Evolutionary conservation across 2,797 vertebrate species (phyloP).

Genomic region (Malurus leucopterus): DNA sequence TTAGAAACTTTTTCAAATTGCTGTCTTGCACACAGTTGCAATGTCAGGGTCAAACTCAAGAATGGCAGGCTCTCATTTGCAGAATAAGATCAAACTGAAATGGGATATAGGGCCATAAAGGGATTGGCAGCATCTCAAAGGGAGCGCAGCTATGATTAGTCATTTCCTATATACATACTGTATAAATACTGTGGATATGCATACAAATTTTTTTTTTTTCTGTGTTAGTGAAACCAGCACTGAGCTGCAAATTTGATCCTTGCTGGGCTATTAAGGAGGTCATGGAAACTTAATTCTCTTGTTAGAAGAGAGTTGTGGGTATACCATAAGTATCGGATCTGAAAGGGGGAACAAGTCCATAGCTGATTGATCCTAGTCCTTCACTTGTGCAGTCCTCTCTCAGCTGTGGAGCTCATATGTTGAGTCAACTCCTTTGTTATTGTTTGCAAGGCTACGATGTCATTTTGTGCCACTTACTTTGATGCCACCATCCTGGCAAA

Average conservation of each 20-base stretch:
- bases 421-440: not conserved
- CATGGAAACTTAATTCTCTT: not conserved
- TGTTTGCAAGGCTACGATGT: not conserved
- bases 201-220: not conserved
- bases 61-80: not conserved
- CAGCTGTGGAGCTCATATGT: rapidly evolving
- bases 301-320: not conserved
- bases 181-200: not conserved
- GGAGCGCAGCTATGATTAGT: constrained; percentile 23
- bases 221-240: not conserved
- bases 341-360: not conserved
- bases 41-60: not conserved
- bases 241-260: not conserved
- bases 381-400: not conserved
- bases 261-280: not conserved
- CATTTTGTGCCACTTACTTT: not conserved
- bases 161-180: constrained; percentile 9
- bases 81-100: constrained; percentile 32
- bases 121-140: constrained; percentile 45
- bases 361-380: not conserved
- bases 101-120: not conserved
- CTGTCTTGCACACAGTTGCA: not conserved
- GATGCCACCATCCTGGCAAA: not conserved
- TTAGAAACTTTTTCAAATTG: not conserved
- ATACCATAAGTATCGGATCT: not conserved